Conservation (phyloP, 2,797 vertebrate genomes). For the Benthosema pterotum region DNA sequence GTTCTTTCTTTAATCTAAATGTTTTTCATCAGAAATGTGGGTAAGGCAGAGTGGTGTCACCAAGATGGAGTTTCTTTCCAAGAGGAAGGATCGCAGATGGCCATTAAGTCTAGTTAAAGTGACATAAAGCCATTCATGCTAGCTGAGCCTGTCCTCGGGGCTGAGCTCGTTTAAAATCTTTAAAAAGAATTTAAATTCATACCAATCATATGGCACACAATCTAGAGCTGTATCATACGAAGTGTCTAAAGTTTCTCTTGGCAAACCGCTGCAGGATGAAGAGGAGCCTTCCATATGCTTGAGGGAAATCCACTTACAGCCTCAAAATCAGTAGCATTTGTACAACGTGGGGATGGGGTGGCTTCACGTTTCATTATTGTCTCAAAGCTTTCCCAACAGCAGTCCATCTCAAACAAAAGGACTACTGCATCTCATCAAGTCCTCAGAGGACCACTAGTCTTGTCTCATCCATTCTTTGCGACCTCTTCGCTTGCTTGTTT, state of each 20-base stretch:
- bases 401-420: constrained; percentile 29
- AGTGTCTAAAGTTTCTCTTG: constrained; percentile 46
- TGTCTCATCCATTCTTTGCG: constrained; percentile 19
- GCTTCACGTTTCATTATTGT: constrained; percentile 31
- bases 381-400: constrained; percentile 10
- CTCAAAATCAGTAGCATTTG: constrained; percentile 8
- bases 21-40: constrained; percentile 16
- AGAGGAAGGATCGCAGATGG: constrained; percentile 5
- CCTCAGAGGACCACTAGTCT: constrained; percentile 17
- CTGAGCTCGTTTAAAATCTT: constrained; percentile 19
- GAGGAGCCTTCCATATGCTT: constrained; percentile 53
- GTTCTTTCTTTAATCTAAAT: constrained; percentile 30
- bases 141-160: constrained; percentile 26
- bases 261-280: constrained; percentile 22
- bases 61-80: constrained; percentile 25
- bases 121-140: constrained; percentile 10
- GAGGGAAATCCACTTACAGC: constrained; percentile 7
- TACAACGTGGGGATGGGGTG: constrained; percentile 33
- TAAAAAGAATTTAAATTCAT: constrained; percentile 15
- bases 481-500: constrained; percentile 8
- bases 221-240: constrained; percentile 24
- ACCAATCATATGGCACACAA: constrained; percentile 10
- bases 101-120: constrained; percentile 20
- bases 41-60: constrained; percentile 30
- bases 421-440: constrained; percentile 23